Evolutionary conservation across 2,113 vertebrate genomes (phyloP).

Genomic region (Lycaon pictus): DNA sequence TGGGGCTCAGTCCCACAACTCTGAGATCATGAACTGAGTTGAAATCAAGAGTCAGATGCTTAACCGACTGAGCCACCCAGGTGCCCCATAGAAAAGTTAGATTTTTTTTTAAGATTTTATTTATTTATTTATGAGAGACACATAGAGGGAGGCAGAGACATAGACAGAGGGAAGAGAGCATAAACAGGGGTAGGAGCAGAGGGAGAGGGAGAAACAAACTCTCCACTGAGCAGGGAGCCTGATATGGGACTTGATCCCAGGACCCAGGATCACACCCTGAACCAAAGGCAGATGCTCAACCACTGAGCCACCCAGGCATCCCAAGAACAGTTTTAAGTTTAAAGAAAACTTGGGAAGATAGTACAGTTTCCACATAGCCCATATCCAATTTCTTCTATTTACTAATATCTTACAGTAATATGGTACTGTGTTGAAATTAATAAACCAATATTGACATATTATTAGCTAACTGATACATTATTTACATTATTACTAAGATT

Average conservation of each 20-base stretch:
- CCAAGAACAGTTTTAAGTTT: background rate
- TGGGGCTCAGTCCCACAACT: background rate
- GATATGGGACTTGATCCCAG: background rate
- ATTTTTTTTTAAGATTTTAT: no score
- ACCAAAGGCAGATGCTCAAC: background rate
- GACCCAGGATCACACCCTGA: background rate
- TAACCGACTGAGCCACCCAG: no score
- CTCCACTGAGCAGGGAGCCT: no score
- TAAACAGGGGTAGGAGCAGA: no score
- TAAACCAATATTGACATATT: background rate
- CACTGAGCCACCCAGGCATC: background rate
- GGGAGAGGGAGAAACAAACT: no score
- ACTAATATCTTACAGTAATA: background rate
- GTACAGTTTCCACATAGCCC: background rate
- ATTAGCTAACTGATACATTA: background rate
- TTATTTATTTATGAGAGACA: no score
- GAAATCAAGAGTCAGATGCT: no score
- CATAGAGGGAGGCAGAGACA: no score
- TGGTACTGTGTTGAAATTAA: background rate
- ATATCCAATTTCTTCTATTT: background rate
- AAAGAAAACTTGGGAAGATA: background rate
- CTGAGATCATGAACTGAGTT: no score
- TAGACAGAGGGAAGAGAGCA: no score
- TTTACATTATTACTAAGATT: slow-evolving; percentile 15
- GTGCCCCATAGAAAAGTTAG: no score